A percentile compares a stretch with the other conserved stretches of the same genome.
Evolutionary conservation across 1,140 invertebrate genomes (phyloP).

Genomic region (Caenorhabditis inopinata): DNA sequence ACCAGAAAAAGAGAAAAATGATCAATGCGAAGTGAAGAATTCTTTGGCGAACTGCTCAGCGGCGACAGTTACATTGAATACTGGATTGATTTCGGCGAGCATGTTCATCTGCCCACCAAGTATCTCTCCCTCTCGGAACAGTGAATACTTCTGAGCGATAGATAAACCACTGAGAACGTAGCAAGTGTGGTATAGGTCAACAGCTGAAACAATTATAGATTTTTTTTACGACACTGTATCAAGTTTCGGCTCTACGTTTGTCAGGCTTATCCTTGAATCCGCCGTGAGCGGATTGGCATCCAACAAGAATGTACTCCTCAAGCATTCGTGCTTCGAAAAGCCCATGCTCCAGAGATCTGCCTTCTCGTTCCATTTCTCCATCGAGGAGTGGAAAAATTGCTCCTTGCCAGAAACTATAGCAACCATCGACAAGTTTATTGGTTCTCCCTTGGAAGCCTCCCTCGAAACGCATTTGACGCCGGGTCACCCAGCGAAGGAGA

Average conservation of each 20-base stretch:
- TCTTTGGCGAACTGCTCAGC: conserved; percentile 68
- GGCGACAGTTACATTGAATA: conserved; percentile 74
- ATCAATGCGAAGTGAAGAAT: conserved; percentile 66
- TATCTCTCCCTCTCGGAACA: conserved; percentile 64
- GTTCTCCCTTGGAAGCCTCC: conserved; percentile 74
- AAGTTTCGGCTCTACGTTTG: conserved; percentile 72
- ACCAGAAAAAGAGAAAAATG: not conserved
- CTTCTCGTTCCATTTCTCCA: conserved; percentile 70
- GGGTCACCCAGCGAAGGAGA: conserved; percentile 67
- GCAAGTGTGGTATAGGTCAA: conserved; percentile 94
- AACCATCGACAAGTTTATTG: conserved; percentile 96
- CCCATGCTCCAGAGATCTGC: conserved; percentile 52
- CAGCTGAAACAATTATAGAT: conserved; percentile 72
- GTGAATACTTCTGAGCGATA: conserved; percentile 79
- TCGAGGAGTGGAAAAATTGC: conserved; percentile 80
- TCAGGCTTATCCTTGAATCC: conserved; percentile 94
- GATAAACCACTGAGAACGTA: conserved; percentile 92
- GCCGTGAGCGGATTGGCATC: conserved; percentile 82
- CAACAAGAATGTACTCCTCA: conserved; percentile 90
- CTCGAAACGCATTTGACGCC: conserved; percentile 67
- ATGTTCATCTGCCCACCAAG: conserved; percentile 23
- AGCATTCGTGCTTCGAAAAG: conserved; percentile 71
- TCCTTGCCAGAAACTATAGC: conserved; percentile 98
- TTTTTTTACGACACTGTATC: not conserved
- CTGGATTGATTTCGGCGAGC: conserved; percentile 71